Evolutionary conservation across 2,888 invertebrate genomes (phyloP).

Genomic region (Drosophila yooni): DNA sequence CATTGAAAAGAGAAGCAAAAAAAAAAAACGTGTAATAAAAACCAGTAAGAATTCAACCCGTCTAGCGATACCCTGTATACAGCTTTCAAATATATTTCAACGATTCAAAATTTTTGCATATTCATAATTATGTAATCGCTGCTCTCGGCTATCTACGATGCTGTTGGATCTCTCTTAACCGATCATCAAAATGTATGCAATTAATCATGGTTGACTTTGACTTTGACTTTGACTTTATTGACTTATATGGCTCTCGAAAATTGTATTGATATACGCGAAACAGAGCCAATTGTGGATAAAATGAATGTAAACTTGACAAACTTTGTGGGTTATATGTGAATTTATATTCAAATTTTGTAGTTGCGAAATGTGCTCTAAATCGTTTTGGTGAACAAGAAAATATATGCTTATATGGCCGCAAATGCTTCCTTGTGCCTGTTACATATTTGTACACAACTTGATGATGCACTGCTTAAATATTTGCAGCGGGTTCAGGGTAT

Average conservation of each 20-base stretch:
- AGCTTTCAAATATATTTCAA: background rate
- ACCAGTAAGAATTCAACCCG: background rate
- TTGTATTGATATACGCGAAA: too few species aligned
- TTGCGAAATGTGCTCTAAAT: background rate
- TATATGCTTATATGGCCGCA: background rate
- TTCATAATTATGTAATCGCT: background rate
- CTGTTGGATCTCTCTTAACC: too few species aligned
- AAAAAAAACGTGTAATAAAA: slow-evolving; percentile 1
- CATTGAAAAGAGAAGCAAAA: slow-evolving; percentile 52
- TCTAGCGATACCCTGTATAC: background rate
- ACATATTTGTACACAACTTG: background rate
- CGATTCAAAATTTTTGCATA: background rate
- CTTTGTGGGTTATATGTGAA: too few species aligned
- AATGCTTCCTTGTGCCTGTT: background rate
- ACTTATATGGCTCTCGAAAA: too few species aligned
- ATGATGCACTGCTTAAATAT: background rate
- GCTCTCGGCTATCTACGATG: too few species aligned
- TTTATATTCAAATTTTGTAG: background rate
- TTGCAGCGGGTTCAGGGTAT: background rate
- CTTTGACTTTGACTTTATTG: too few species aligned
- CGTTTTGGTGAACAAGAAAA: background rate
- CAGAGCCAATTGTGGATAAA: too few species aligned
- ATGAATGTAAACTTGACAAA: too few species aligned
- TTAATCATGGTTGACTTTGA: too few species aligned
- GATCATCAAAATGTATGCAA: too few species aligned